These are phyloP conservation scores for Pipistrellus pygmaeus DNA, from an alignment of 2,797 vertebrate species.

Conservation along the genomic window DNA sequence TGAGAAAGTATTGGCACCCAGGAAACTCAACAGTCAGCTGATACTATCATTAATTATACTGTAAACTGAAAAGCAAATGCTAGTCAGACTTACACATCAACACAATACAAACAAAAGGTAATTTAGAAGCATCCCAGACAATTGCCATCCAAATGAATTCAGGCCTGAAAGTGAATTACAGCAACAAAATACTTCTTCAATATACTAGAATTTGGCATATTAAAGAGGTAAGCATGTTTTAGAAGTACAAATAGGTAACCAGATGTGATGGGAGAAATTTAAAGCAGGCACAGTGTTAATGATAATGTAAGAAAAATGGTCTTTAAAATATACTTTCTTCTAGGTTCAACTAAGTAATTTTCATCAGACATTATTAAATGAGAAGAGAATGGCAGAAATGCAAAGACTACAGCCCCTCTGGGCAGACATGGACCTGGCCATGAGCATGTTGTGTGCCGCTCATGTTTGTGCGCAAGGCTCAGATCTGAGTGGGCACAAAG, in stretches of 20 bases:
- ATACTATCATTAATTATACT: not conserved
- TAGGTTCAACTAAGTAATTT: not conserved
- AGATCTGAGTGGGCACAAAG: not conserved
- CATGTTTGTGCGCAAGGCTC: accelerated
- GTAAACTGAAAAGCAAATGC: not conserved
- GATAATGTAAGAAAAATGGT: not conserved
- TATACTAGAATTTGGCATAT: not conserved
- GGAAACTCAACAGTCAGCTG: not conserved
- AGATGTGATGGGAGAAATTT: not conserved
- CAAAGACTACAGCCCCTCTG: accelerated
- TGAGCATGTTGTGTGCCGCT: accelerated
- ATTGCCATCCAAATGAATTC: not conserved
- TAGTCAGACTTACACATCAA: not conserved
- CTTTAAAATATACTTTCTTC: not conserved
- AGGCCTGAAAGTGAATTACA: not conserved
- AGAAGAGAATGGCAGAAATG: not conserved
- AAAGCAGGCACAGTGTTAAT: not conserved
- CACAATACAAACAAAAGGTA: not conserved
- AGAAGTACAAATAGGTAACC: not conserved
- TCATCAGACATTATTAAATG: not conserved
- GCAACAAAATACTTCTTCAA: not conserved
- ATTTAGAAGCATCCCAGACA: not conserved
- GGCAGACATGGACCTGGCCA: not conserved
- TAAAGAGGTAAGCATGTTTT: not conserved
- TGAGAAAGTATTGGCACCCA: not conserved